Percentiles rank a stretch among this genome's conserved stretches.
Evolutionary conservation across 2,113 vertebrate species (phyloP).

Genomic region (Megaptera novaeangliae): DNA sequence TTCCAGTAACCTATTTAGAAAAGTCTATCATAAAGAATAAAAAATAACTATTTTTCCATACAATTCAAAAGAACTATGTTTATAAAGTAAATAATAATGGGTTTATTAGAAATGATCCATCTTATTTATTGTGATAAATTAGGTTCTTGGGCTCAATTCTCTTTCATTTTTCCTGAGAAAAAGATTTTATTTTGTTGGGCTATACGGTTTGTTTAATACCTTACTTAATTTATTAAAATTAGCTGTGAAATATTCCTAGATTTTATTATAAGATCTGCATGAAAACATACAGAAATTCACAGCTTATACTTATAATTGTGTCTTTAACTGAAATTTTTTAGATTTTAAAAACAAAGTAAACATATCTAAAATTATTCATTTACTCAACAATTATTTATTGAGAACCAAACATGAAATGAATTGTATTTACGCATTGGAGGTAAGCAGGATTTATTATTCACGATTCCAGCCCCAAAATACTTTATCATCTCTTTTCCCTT

Average conservation of each 20-base stretch:
- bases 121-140: neutral
- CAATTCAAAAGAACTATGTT: neutral
- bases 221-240: constrained; percentile 24
- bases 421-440: neutral
- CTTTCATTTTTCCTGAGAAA: neutral
- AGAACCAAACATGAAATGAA: neutral
- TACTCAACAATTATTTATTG: neutral
- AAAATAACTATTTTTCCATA: neutral
- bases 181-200: neutral
- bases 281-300: neutral
- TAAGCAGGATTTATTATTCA: neutral
- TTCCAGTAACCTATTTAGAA: neutral
- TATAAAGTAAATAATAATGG: neutral
- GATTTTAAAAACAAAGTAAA: neutral
- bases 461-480: neutral
- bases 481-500: neutral
- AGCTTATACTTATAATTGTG: neutral
- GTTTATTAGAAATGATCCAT: neutral
- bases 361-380: neutral
- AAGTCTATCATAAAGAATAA: neutral
- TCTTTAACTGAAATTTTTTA: neutral
- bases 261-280: neutral
- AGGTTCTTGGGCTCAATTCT: neutral
- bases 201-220: neutral
- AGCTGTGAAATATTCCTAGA: neutral